phyloP scores from a whole-genome alignment of 2,797 vertebrate species.

The Enteromius treurensis region DNA sequence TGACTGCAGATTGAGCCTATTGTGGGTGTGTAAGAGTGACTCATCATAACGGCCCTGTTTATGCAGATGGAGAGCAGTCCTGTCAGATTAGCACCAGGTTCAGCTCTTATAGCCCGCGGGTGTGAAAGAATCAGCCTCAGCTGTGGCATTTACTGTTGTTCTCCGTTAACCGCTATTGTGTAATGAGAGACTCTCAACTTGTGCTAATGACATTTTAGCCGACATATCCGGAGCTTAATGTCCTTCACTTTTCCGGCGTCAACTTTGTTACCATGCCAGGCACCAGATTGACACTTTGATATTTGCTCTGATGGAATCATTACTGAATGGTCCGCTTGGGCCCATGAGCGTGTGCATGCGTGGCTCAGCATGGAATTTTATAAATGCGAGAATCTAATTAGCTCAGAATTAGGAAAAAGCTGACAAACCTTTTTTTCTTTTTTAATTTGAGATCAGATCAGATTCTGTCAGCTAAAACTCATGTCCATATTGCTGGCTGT shows the following conservation, averaged over 20 bases:
- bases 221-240: slow-evolving; percentile 54
- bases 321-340: slow-evolving; percentile 9
- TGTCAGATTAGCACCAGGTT: slow-evolving; percentile 54
- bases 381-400: neutral
- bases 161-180: slow-evolving; percentile 46
- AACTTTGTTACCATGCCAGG: slow-evolving; percentile 36
- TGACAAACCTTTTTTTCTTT: neutral
- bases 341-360: neutral
- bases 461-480: neutral
- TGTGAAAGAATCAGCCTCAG: slow-evolving; percentile 50
- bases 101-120: slow-evolving; percentile 53
- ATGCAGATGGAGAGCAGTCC: slow-evolving; percentile 33
- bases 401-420: neutral
- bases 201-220: slow-evolving; percentile 55
- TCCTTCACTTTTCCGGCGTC: slow-evolving; percentile 44
- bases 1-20: neutral
- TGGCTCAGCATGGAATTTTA: slow-evolving; percentile 1
- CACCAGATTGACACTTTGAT: slow-evolving; percentile 57
- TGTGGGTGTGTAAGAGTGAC: slow-evolving; percentile 1
- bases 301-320: slow-evolving; percentile 32
- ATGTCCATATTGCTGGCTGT: neutral
- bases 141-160: slow-evolving; percentile 43
- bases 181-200: slow-evolving; percentile 48
- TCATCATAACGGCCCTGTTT: slow-evolving; percentile 14
- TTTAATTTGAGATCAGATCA: neutral